phyloP scores from a whole-genome alignment of 2,797 vertebrate genomes.

The Synanceia verrucosa region DNA sequence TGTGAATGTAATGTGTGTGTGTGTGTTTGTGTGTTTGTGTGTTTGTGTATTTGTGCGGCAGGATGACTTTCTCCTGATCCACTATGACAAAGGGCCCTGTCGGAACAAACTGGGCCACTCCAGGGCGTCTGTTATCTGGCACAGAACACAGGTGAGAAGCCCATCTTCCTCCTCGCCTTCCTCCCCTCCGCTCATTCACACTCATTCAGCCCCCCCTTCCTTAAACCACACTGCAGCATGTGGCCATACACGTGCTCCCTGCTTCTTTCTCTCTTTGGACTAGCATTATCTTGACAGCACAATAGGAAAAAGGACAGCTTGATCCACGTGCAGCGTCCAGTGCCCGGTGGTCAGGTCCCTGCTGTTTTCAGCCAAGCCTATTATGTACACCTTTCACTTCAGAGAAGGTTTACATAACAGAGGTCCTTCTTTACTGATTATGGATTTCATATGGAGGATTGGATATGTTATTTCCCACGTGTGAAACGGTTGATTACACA shows the following conservation, averaged over 20 bases:
- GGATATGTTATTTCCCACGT: conserved; percentile 5
- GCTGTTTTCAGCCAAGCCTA: conserved; percentile 20
- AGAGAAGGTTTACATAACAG: conserved; percentile 32
- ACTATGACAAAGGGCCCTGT: conserved; percentile 99
- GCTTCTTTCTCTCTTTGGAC: conserved; percentile 13
- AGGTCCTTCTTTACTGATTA: background rate
- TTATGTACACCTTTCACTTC: conserved; percentile 6
- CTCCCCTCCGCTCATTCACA: background rate
- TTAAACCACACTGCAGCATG: conserved; percentile 44
- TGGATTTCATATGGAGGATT: conserved; percentile 13
- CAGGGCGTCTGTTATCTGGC: conserved; percentile 99
- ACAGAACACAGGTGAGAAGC: conserved; percentile 94
- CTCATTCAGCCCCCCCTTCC: background rate
- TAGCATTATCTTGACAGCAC: conserved; percentile 46
- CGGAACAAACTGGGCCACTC: conserved; percentile 98
- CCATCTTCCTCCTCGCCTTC: background rate
- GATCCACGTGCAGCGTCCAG: conserved; percentile 5
- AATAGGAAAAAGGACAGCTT: conserved; percentile 41
- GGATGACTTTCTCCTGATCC: conserved; percentile 99
- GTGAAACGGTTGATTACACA: conserved; percentile 9
- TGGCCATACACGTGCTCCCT: conserved; percentile 49
- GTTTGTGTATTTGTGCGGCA: conserved; percentile 63
- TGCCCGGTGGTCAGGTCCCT: conserved; percentile 30
- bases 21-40: conserved; percentile 19
- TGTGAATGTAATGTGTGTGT: conserved; percentile 23